A percentile compares a stretch with the other conserved stretches of the same genome.
Evolutionary conservation across 2,113 vertebrate species (phyloP).

Genomic region (Sinocyclocheilus anshuiensis): DNA sequence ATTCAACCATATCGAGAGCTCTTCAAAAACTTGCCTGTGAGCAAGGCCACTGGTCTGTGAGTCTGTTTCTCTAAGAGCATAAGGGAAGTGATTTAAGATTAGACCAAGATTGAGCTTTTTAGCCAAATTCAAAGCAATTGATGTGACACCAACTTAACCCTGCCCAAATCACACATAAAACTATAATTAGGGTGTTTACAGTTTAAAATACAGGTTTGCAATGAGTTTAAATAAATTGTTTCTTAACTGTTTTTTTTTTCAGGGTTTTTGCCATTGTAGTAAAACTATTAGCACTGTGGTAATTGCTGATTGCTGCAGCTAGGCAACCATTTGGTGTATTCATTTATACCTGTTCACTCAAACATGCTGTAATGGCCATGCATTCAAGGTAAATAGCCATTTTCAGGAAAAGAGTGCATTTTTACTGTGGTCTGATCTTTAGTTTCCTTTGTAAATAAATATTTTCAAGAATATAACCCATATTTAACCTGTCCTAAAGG

Average conservation of each 20-base stretch:
- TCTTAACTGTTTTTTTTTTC: no score
- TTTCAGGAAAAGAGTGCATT: background rate
- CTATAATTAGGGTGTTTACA: background rate
- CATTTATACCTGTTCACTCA: background rate
- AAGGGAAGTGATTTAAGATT: background rate
- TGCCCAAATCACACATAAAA: background rate
- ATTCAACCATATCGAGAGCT: constrained; percentile 13
- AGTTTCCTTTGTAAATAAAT: background rate
- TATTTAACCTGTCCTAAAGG: background rate
- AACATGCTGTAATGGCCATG: background rate
- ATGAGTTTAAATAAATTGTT: no score
- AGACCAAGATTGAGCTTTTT: background rate
- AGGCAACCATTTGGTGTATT: background rate
- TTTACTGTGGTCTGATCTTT: background rate
- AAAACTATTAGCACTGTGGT: background rate
- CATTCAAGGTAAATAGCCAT: background rate
- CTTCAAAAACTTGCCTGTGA: background rate
- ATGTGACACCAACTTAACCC: background rate
- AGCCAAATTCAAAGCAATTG: background rate
- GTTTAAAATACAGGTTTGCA: no score
- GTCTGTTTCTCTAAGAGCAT: background rate
- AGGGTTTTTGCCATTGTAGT: background rate
- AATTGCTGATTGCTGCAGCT: background rate
- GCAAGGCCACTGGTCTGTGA: background rate
- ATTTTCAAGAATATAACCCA: background rate